Percentiles rank a stretch among this genome's conserved stretches.
phyloP scores from a whole-genome alignment of 2,113 vertebrate species.

The Mus musculus region DNA sequence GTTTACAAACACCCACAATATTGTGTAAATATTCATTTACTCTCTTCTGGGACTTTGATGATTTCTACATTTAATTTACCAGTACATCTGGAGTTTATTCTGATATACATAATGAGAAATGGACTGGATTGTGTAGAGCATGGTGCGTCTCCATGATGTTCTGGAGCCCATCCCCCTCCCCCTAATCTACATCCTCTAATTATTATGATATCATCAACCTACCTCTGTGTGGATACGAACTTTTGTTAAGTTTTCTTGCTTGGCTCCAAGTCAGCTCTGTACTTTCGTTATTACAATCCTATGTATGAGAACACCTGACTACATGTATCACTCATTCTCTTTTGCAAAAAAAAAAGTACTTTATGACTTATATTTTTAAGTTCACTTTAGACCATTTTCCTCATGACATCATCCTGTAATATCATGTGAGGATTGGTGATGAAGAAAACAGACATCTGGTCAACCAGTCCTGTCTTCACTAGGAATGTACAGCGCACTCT shows the following conservation, averaged over 20 bases:
- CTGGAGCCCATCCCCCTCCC: neutral
- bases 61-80: constrained; percentile 46
- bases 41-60: constrained; percentile 28
- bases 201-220: neutral
- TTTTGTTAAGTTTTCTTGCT: neutral
- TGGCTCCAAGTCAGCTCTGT: neutral
- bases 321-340: neutral
- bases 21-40: constrained; percentile 26
- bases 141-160: constrained; percentile 52
- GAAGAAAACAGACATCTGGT: neutral
- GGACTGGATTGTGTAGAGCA: constrained; percentile 20
- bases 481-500: neutral
- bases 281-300: neutral
- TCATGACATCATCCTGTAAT: neutral
- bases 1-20: neutral
- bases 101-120: constrained; percentile 50
- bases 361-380: constrained; percentile 36
- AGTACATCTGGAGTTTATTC: constrained; percentile 33
- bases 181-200: constrained; percentile 38
- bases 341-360: neutral
- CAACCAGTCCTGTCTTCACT: neutral
- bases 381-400: neutral
- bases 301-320: neutral
- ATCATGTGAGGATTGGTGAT: neutral
- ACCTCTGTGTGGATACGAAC: neutral